These are phyloP conservation scores for Semnornis frantzii DNA, from an alignment of 2,113 vertebrate genomes.

Conservation along the genomic window DNA sequence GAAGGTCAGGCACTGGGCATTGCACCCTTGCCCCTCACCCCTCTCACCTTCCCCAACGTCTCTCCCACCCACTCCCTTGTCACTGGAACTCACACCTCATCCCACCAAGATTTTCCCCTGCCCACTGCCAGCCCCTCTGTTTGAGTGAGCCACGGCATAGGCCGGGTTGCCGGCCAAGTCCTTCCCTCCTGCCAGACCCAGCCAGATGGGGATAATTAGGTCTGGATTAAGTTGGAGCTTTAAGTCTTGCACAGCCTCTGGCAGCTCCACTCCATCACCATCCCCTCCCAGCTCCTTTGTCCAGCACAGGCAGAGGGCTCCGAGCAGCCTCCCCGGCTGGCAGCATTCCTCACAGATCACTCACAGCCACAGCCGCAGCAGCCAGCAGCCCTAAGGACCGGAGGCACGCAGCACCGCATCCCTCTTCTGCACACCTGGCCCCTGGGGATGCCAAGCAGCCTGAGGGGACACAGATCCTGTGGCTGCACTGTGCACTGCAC, in stretches of 20 bases:
- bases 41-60: background rate
- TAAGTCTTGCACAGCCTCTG: background rate
- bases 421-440: too few relatives aligned
- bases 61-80: rapidly evolving
- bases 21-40: rapidly evolving
- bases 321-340: too few relatives aligned
- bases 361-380: too few relatives aligned
- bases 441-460: too few relatives aligned
- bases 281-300: too few relatives aligned
- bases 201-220: constrained; percentile 52
- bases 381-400: too few relatives aligned
- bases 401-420: too few relatives aligned
- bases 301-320: too few relatives aligned
- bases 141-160: constrained; percentile 50
- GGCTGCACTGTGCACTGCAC: too few relatives aligned
- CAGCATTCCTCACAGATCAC: too few relatives aligned
- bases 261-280: background rate
- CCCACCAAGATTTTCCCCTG: rapidly evolving
- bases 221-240: constrained; percentile 15
- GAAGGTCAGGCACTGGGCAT: rapidly evolving
- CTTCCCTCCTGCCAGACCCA: constrained; percentile 10
- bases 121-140: background rate
- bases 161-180: constrained; percentile 17
- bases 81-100: rapidly evolving
- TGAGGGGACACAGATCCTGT: too few relatives aligned